Evolutionary conservation across 2,113 vertebrate species (phyloP).

Genomic region (Oreochromis niloticus): DNA sequence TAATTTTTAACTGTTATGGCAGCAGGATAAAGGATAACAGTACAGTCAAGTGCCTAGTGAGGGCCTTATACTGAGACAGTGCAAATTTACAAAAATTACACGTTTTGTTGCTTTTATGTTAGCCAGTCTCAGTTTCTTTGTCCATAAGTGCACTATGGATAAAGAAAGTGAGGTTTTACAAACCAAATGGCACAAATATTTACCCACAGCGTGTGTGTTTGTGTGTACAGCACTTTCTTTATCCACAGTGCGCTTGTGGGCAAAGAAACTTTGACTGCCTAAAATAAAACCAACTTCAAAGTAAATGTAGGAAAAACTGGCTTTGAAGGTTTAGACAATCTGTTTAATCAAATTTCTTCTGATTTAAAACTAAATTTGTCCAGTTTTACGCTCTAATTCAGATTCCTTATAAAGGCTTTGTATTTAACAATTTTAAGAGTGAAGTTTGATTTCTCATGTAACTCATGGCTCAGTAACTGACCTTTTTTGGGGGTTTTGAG

Average conservation of each 20-base stretch:
- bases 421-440: background rate
- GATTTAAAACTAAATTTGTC: background rate
- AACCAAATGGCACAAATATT: background rate
- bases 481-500: background rate
- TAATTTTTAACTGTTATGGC: background rate
- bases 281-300: background rate
- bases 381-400: background rate
- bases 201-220: background rate
- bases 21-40: background rate
- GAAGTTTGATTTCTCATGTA: background rate
- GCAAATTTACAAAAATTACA: background rate
- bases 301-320: background rate
- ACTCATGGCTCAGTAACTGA: background rate
- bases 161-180: background rate
- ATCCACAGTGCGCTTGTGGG: background rate
- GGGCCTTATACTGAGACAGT: background rate
- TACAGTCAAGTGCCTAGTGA: background rate
- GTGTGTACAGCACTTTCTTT: background rate
- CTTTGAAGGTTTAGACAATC: background rate
- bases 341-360: background rate
- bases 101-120: background rate
- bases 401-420: background rate
- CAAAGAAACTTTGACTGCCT: background rate
- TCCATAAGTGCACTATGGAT: background rate
- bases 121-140: background rate